Evolutionary conservation across 1,140 invertebrate species (phyloP), one percentile per base, ranked within the genome.

Genomic region (Leptonema lineaticorne): DNA sequence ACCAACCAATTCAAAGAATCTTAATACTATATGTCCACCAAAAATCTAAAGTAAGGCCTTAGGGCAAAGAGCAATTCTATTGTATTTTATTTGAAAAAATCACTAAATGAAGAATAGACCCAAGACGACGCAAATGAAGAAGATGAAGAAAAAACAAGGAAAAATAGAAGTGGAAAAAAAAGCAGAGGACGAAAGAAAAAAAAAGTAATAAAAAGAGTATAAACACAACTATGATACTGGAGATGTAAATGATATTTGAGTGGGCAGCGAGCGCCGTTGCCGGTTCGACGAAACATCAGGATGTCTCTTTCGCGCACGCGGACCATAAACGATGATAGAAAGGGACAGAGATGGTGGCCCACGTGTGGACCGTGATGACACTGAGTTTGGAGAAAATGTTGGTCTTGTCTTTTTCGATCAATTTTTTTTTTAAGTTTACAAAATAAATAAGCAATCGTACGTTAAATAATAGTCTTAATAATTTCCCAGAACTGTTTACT

Each of bases 241-340:
- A 48, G 46, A 48, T 48, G 46, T 20, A 24, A 48, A 48, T 24
- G 46, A 48, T 18, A 20, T 20, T 48, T 22, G 24, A 53, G 50
- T 53, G 50, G 50, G 50, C 50, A 26, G 50, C 18, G 24, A 53
- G 50, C 50, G 50, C 50, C 50, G 50, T 53, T 26, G 20, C 50
- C 50, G 24, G 24, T 26, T 53, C 24, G 24, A 24, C 20, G 22
- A 1, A 11, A 24, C 22, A n/a, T 26, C 50, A 24, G 24, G 4
- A 8, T 2, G n/a, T 20, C 46, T 2, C 16, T 24, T 18, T 48
- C 46, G 37, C 37, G 2, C 37, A 41, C 30, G 5, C 5, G 5
- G 16, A 4, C 37, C 1, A 41, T 1, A 41, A 3, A 41, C 37
- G 9, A 16, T 16, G 2, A 41, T 9, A 41, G 30, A 33, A 11